Conservation (phyloP, 1,140 invertebrate genomes). For the Aphaenogaster ashmeadi region DNA sequence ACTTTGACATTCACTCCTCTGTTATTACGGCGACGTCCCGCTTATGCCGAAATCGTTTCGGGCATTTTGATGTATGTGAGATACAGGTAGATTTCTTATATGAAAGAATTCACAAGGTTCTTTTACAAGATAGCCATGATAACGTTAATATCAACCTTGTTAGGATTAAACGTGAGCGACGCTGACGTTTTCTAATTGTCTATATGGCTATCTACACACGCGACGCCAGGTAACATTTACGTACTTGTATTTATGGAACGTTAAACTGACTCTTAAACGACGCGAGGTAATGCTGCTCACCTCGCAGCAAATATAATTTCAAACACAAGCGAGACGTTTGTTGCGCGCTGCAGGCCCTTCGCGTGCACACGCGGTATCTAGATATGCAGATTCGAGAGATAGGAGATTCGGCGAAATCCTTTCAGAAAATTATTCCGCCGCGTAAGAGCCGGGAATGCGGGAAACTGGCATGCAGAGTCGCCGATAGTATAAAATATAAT, state of each 20-base stretch:
- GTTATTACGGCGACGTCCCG: neutral
- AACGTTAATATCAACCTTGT: neutral
- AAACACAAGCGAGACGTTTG: neutral
- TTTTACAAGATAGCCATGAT: neutral
- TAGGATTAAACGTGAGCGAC: neutral
- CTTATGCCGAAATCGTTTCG: conserved; percentile 9
- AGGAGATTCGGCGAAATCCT: neutral
- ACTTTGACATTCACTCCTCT: conserved; percentile 45
- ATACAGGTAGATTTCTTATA: neutral
- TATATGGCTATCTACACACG: too few species aligned
- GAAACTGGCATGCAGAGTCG: neutral
- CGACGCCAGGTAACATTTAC: neutral
- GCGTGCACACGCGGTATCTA: too few species aligned
- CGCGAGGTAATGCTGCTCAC: neutral
- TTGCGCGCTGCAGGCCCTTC: neutral
- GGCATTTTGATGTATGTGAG: neutral
- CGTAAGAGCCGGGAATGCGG: neutral
- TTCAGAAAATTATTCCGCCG: conserved; percentile 1
- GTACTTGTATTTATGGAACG: neutral
- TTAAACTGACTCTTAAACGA: neutral
- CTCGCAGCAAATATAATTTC: conserved; percentile 8
- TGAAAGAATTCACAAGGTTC: neutral
- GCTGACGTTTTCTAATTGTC: neutral
- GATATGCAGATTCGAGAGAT: neutral
- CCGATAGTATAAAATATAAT: neutral